These are phyloP conservation scores for Spilogale gracilis DNA, from an alignment of 2,113 vertebrate species.

Conservation along the genomic window DNA sequence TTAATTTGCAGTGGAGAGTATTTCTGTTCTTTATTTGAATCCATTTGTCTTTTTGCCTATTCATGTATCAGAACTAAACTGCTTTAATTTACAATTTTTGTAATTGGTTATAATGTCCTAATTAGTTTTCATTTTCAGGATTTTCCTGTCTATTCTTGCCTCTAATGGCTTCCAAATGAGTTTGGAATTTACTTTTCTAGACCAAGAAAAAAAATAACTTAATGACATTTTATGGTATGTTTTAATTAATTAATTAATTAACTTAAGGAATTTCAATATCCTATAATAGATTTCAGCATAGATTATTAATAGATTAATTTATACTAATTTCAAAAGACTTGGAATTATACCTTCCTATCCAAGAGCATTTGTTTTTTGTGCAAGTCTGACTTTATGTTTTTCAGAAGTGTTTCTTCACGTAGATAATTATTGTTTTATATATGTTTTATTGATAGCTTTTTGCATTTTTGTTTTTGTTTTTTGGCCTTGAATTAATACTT, in stretches of 20 bases:
- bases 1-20: not conserved
- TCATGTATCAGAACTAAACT: not conserved
- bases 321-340: not conserved
- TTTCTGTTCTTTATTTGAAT: not conserved
- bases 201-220: not conserved
- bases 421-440: not conserved
- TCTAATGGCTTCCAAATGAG: not conserved
- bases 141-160: not conserved
- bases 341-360: not conserved
- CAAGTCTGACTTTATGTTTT: not conserved
- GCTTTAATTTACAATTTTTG: not conserved
- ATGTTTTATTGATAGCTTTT: not conserved
- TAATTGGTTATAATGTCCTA: not conserved
- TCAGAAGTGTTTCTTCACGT: not conserved
- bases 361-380: not conserved
- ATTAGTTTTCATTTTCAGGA: not conserved
- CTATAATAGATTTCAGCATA: not conserved
- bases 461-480: not conserved
- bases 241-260: not conserved
- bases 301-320: not conserved
- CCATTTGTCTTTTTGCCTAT: not conserved
- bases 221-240: not conserved
- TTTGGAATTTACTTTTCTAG: not conserved
- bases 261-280: not conserved
- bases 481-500: not conserved